These are phyloP conservation scores for Promerops cafer DNA, from an alignment of 2,113 vertebrate genomes.

Conservation along the genomic window DNA sequence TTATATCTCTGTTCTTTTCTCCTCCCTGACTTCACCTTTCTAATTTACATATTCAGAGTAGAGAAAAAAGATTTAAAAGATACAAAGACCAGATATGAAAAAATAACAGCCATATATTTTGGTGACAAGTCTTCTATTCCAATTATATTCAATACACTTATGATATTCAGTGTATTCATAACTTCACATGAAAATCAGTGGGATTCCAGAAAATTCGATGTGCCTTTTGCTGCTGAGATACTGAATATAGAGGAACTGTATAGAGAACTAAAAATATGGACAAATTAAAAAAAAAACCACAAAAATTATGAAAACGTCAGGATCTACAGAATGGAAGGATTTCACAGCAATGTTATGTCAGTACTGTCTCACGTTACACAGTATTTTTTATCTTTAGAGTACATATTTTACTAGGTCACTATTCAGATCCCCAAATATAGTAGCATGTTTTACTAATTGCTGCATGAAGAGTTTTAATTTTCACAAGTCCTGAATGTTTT, in stretches of 20 bases:
- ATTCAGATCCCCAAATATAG: not conserved
- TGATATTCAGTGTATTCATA: not conserved
- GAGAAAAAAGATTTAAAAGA: not conserved
- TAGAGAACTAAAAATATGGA: not conserved
- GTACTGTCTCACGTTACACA: not conserved
- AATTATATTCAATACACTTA: not conserved
- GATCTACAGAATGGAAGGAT: not conserved
- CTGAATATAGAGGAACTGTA: not conserved
- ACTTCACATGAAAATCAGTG: not conserved
- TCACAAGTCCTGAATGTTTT: not conserved
- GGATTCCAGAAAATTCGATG: not conserved
- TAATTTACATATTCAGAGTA: not conserved
- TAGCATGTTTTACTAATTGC: not conserved
- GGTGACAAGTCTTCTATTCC: not conserved
- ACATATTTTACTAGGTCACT: not conserved
- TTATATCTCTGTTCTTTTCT: not conserved
- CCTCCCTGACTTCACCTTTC: not conserved
- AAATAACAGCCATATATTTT: not conserved
- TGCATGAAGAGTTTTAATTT: not conserved
- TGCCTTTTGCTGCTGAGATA: not conserved
- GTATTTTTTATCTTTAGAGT: not conserved
- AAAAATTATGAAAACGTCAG: not conserved
- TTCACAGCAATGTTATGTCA: not conserved
- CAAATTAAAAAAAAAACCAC: not conserved
- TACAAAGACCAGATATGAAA: not conserved